Base-by-base conservation (phyloP, 2,888 invertebrate genomes). In the Papilio demoleus region DNA sequence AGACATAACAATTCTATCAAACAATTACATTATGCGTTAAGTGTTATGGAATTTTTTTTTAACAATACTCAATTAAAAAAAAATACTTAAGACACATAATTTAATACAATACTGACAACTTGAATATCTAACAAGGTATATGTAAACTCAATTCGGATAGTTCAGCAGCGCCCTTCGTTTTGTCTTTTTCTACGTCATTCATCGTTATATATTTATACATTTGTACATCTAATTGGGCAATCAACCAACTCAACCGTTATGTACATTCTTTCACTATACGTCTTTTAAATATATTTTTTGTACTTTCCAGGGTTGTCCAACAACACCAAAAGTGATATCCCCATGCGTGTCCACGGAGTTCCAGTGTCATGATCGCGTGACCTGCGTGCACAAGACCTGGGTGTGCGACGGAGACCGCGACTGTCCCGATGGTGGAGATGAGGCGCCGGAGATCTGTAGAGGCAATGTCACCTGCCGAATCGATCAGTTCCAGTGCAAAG, bases 401-500 rank as follows among this genome's bases (percentile, higher is more conserved):
- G 92, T 97, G 12, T 97, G 97, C 81, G 97, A 97, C 78, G 97
- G 97, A 1, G 96, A 96, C 75, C 93, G 93, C 58, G 97, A 97
- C 84, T 98, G 97, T 79, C 95, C 96, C 0, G 95, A 96, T 79
- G 97, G 96, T 36, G 95, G 95, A 0, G 97, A 97, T 81, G 97
- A 97, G 84, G 92, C 94, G 0, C 90, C 93, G 0, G 93, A 93
- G 65, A 81, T 93, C 59, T 93, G 94, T 78, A 95, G 97, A 75
- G 94, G 93, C 58, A 96, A 96, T 79, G 88, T 95, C 76, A 96
- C 96, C 31, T 98, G 98, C 88, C 93, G 96, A 58, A 92, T 95
- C 0, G 97, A 98, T 90, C 97, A 98, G 87, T 98, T 97, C 86
- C 96, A 96, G 80, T 98, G 98, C 85, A 94, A 94, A 61, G 96